Percentiles rank a stretch among this genome's conserved stretches.
Evolutionary conservation across 2,888 invertebrate genomes (phyloP).

Genomic region (Hetaerina titia): DNA sequence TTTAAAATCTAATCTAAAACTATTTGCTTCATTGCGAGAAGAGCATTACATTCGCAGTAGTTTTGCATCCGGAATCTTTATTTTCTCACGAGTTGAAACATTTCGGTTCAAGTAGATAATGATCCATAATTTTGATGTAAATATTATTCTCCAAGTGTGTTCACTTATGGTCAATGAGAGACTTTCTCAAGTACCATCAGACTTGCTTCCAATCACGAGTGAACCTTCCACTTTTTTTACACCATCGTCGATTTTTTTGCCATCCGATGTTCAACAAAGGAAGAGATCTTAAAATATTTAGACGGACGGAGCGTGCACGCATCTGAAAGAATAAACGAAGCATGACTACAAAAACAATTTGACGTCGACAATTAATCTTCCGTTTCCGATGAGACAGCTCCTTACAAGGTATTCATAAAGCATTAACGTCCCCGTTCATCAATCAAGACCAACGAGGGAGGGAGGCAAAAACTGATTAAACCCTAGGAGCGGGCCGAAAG

Average conservation of each 20-base stretch:
- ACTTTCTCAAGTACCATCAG: too few species aligned
- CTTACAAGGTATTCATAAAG: neutral
- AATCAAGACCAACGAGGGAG: conserved; percentile 40
- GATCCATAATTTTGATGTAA: too few species aligned
- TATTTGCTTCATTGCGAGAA: too few species aligned
- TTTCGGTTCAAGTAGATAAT: too few species aligned
- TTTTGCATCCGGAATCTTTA: too few species aligned
- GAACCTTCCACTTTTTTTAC: neutral
- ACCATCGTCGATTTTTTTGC: neutral
- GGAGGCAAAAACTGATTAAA: conserved; percentile 37
- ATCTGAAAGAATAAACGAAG: neutral
- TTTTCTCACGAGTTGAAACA: too few species aligned
- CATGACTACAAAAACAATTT: conserved; percentile 27
- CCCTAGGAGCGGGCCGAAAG: neutral
- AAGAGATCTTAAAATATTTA: neutral
- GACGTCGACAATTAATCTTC: conserved; percentile 47
- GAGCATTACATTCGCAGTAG: too few species aligned
- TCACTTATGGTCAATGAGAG: too few species aligned
- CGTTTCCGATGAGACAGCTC: neutral
- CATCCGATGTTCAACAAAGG: neutral
- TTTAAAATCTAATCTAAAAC: too few species aligned
- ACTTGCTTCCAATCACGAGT: too few species aligned
- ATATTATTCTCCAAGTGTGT: too few species aligned
- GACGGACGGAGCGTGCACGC: neutral
- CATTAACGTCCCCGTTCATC: conserved; percentile 20